Conservation (phyloP, 1,140 invertebrate genomes). For the Musca domestica region DNA sequence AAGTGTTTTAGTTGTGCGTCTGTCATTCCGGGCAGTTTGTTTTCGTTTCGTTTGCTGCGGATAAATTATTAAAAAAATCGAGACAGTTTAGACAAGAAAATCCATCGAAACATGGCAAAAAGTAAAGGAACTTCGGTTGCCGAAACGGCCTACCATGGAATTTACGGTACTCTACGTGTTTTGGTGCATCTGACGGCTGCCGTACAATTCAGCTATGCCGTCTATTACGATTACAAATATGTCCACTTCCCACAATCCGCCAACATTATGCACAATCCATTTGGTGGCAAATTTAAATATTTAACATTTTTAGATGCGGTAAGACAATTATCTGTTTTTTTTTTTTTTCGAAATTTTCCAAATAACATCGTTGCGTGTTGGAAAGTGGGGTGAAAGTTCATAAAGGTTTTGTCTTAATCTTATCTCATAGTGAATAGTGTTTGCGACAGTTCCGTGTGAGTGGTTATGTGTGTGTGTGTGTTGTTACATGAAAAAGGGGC, state of each 20-base stretch:
- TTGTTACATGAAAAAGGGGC: too few species aligned
- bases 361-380: too few species aligned
- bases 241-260: slow-evolving; percentile 62
- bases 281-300: slow-evolving; percentile 82
- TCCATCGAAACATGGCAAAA: slow-evolving; percentile 10
- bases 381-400: not conserved
- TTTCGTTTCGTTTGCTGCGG: not conserved
- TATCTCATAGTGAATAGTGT: not conserved
- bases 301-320: slow-evolving; percentile 83
- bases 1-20: not conserved
- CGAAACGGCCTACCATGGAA: slow-evolving; percentile 47
- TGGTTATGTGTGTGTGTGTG: too few species aligned
- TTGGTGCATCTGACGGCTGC: slow-evolving; percentile 65
- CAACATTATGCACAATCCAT: slow-evolving; percentile 52
- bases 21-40: not conserved
- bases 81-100: not conserved
- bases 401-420: slow-evolving; percentile 3
- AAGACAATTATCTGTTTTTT: slow-evolving; percentile 37
- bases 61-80: not conserved
- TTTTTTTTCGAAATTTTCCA: too few species aligned
- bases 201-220: slow-evolving; percentile 68
- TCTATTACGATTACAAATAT: slow-evolving; percentile 71
- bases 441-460: too few species aligned
- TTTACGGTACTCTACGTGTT: slow-evolving; percentile 53
- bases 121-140: slow-evolving; percentile 15